Conservation (phyloP, 2,888 invertebrate species). For the Apodemia duryi region DNA sequence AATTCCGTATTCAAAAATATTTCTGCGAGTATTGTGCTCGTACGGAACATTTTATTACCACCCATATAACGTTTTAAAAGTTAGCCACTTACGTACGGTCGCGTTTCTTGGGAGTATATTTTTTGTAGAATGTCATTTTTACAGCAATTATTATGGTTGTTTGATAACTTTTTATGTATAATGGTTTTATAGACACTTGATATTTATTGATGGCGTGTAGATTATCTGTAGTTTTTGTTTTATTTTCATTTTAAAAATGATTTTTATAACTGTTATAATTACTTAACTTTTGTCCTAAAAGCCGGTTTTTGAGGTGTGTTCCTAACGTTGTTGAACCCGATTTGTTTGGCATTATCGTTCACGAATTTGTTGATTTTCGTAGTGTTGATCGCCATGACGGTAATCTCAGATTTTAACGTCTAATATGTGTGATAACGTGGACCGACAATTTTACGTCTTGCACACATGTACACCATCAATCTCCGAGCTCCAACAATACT, state of each 20-base stretch:
- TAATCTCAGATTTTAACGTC: no score
- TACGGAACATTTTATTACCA: conserved; percentile 75
- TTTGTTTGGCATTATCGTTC: no score
- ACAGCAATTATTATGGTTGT: conserved; percentile 67
- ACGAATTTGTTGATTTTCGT: no score
- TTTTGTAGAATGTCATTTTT: conserved; percentile 46
- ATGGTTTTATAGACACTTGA: conserved; percentile 47
- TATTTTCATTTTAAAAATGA: not conserved
- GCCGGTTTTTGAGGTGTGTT: not conserved
- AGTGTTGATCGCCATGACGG: no score
- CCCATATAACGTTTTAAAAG: conserved; percentile 79
- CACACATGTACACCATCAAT: no score
- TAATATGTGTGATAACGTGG: no score
- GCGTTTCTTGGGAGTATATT: conserved; percentile 42
- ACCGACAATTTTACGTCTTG: no score
- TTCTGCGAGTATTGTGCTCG: conserved; percentile 78
- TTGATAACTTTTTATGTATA: conserved; percentile 57
- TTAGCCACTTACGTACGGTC: conserved; percentile 66
- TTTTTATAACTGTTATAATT: not conserved
- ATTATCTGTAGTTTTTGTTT: conserved; percentile 9
- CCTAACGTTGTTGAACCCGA: not conserved
- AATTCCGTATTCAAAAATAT: conserved; percentile 80
- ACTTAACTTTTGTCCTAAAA: not conserved
- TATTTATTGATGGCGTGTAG: conserved; percentile 34
- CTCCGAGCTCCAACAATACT: no score